These are phyloP conservation scores for Nudaria mundana DNA, from an alignment of 2,888 invertebrate genomes.

Conservation along the genomic window DNA sequence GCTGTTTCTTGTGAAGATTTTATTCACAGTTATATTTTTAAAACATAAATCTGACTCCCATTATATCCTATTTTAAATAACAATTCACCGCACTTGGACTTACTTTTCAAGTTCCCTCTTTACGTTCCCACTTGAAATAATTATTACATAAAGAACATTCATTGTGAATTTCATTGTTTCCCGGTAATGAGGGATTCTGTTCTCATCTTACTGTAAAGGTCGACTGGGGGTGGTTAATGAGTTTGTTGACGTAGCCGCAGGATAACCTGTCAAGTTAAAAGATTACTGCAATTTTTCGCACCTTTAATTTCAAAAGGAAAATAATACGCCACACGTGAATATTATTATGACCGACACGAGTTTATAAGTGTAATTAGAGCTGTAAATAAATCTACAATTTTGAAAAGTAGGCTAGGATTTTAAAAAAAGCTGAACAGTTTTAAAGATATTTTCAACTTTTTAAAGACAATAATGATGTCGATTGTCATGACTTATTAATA, in stretches of 20 bases:
- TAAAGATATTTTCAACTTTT: too few relatives aligned
- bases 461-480: too few relatives aligned
- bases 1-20: too few relatives aligned
- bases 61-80: slow-evolving; percentile 42
- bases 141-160: slow-evolving; percentile 31
- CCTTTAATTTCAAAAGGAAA: not conserved
- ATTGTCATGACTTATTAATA: too few relatives aligned
- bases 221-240: slow-evolving; percentile 31
- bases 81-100: slow-evolving; percentile 32
- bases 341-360: too few relatives aligned
- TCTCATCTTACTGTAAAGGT: slow-evolving; percentile 19
- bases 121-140: slow-evolving; percentile 24
- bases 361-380: too few relatives aligned
- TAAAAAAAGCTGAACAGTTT: too few relatives aligned
- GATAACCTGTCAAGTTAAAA: slow-evolving; percentile 14
- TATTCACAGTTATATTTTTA: too few relatives aligned
- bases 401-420: too few relatives aligned
- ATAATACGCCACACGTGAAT: too few relatives aligned
- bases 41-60: too few relatives aligned
- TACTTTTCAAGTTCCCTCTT: slow-evolving; percentile 16
- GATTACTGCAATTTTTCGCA: slow-evolving; percentile 1
- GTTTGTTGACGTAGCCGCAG: slow-evolving; percentile 20
- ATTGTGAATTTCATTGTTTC: slow-evolving; percentile 32
- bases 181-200: slow-evolving; percentile 33
- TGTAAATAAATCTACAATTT: too few relatives aligned